Percentiles rank a stretch among this genome's conserved stretches.
Evolutionary conservation across 2,113 vertebrate genomes (phyloP).

Genomic region (Cathartes aura): DNA sequence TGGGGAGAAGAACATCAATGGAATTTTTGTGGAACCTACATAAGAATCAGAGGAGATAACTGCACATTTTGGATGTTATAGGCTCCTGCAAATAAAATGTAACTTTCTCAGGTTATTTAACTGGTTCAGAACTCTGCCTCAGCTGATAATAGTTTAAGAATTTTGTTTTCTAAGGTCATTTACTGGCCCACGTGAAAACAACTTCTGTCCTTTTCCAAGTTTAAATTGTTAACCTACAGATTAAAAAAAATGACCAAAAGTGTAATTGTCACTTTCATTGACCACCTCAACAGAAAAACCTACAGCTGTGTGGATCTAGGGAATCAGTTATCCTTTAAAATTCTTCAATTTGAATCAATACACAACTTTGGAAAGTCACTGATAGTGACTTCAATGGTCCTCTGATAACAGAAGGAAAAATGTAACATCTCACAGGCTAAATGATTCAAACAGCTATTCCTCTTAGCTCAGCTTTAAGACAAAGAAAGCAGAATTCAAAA

Average conservation of each 20-base stretch:
- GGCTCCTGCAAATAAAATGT: background rate
- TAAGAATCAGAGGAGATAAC: background rate
- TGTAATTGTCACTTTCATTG: background rate
- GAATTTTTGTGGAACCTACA: background rate
- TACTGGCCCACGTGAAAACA: background rate
- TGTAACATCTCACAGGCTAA: background rate
- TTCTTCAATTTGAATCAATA: background rate
- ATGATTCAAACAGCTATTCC: background rate
- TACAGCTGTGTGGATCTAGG: background rate
- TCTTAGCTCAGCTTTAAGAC: background rate
- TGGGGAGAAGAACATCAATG: background rate
- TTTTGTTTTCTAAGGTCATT: background rate
- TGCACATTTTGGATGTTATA: background rate
- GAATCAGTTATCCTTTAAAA: background rate
- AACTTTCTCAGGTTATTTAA: background rate
- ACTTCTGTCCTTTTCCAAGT: background rate
- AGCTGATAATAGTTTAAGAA: background rate
- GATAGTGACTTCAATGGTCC: background rate
- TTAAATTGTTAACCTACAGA: background rate
- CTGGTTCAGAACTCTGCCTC: background rate
- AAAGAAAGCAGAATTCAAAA: background rate
- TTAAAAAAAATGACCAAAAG: background rate
- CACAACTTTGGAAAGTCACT: background rate
- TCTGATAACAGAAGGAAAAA: background rate
- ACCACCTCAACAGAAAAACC: background rate